These are phyloP conservation scores for Coluber constrictor DNA, from an alignment of 2,797 vertebrate genomes.

Conservation along the genomic window DNA sequence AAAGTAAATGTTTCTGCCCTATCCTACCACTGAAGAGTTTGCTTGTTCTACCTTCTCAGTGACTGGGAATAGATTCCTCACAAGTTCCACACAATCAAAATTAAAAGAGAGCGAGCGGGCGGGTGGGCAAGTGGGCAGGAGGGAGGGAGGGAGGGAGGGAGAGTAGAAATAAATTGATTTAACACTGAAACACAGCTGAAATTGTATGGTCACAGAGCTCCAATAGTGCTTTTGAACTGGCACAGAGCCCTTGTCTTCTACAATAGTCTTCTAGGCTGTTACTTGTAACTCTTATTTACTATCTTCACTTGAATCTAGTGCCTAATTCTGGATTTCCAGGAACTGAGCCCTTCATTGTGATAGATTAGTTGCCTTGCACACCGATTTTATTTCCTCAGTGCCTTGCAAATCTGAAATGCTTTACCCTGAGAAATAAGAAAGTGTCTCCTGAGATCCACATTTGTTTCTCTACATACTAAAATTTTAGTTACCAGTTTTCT, in stretches of 20 bases:
- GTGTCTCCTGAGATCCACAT: neutral
- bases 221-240: neutral
- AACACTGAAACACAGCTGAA: neutral
- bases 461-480: neutral
- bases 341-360: neutral
- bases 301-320: neutral
- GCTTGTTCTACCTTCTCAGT: neutral
- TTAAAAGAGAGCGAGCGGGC: neutral
- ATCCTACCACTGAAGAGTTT: neutral
- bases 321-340: neutral
- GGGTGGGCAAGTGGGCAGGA: no score
- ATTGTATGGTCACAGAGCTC: neutral
- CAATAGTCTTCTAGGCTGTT: neutral
- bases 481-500: neutral
- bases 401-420: neutral
- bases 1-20: neutral
- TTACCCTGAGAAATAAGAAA: neutral
- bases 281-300: neutral
- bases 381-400: neutral
- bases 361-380: neutral
- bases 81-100: neutral
- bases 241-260: neutral
- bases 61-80: neutral
- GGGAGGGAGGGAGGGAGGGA: neutral
- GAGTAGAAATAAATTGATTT: neutral